A percentile compares a stretch with the other conserved stretches of the same genome.
These are phyloP conservation scores for Regulus satrapa DNA, from an alignment of 2,113 vertebrate genomes.

Conservation along the genomic window DNA sequence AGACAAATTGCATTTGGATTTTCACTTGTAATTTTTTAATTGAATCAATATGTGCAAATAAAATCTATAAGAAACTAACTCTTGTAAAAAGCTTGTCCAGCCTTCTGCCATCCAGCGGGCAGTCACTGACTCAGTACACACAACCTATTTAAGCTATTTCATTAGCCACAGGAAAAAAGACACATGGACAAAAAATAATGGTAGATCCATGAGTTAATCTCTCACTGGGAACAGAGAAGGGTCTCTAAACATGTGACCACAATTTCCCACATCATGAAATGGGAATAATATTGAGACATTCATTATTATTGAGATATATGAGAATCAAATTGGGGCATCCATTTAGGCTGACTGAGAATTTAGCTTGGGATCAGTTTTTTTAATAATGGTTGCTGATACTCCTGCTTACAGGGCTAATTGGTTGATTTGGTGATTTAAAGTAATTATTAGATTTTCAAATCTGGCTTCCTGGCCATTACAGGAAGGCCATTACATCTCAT, in stretches of 20 bases:
- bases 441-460: neutral
- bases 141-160: neutral
- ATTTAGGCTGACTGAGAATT: neutral
- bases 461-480: neutral
- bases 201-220: neutral
- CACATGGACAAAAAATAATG: fast-evolving
- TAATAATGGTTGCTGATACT: neutral
- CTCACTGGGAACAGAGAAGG: neutral
- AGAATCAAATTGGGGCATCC: too few relatives aligned
- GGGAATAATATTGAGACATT: too few relatives aligned
- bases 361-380: neutral
- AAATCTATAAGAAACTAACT: neutral
- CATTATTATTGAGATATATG: too few relatives aligned
- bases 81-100: neutral
- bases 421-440: neutral
- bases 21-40: neutral
- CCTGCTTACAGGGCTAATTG: neutral
- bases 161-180: neutral
- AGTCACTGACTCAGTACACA: neutral
- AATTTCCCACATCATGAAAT: too few relatives aligned
- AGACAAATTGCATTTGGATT: neutral
- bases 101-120: neutral
- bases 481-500: neutral
- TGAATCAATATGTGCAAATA: neutral
- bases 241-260: neutral